These are phyloP conservation scores for Calephelis nemesis DNA, from an alignment of 1,140 invertebrate species.

Conservation along the genomic window DNA sequence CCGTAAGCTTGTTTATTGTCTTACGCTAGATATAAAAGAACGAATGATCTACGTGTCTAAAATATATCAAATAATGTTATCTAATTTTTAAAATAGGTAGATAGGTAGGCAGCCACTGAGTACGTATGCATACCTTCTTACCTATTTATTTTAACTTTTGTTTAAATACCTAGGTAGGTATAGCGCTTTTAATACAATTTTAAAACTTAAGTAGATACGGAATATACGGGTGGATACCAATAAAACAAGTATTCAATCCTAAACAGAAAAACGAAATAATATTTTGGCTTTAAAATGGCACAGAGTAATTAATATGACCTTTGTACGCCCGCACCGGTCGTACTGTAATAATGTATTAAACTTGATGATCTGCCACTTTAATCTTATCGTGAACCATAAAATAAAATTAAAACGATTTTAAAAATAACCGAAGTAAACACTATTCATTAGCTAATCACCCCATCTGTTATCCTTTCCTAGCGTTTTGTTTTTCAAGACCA, in stretches of 20 bases:
- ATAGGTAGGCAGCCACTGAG: too few species aligned
- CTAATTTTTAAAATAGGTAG: too few species aligned
- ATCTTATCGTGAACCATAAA: constrained; percentile 8
- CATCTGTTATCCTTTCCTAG: constrained; percentile 5
- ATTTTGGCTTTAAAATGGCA: constrained; percentile 5
- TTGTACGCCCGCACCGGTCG: background rate
- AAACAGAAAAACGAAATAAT: background rate
- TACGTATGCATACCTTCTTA: too few species aligned
- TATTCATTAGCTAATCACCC: background rate
- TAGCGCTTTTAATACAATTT: too few species aligned
- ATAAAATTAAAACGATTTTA: background rate
- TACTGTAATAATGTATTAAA: constrained; percentile 13
- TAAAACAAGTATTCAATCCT: too few species aligned
- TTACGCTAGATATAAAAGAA: too few species aligned
- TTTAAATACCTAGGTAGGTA: too few species aligned
- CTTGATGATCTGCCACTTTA: background rate
- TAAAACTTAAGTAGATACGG: too few species aligned
- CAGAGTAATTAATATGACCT: constrained; percentile 10
- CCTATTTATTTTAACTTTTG: too few species aligned
- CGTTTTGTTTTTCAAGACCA: background rate
- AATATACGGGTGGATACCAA: background rate
- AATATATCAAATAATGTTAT: too few species aligned
- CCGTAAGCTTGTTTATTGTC: too few species aligned
- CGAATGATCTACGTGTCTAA: too few species aligned
- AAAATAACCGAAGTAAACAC: constrained; percentile 5